Evolutionary conservation across 2,113 vertebrate genomes (phyloP).

Genomic region (Chaetops frenatus): DNA sequence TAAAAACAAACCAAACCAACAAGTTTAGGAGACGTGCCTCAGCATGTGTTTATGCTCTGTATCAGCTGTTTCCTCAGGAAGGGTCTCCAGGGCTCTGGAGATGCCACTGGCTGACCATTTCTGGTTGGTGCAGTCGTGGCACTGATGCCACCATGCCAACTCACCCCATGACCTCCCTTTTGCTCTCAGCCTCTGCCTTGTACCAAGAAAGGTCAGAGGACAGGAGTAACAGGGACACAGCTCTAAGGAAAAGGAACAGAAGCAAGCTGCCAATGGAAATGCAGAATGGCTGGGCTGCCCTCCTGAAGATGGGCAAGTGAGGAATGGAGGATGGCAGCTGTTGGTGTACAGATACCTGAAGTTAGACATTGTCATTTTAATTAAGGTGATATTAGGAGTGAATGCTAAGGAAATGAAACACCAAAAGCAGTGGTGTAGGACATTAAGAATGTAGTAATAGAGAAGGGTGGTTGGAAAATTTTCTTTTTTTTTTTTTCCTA

Average conservation of each 20-base stretch:
- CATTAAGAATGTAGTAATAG: not conserved
- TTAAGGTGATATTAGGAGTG: not conserved
- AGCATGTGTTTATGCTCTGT: not conserved
- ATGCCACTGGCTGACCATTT: not conserved
- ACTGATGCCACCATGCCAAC: not conserved
- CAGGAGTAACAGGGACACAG: accelerated
- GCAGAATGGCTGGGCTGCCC: not conserved
- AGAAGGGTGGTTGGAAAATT: not conserved
- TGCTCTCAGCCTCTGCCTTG: not conserved
- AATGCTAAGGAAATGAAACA: not conserved
- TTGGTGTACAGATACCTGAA: not conserved
- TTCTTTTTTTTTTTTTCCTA: not conserved
- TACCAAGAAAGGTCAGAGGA: not conserved
- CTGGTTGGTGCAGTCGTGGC: not conserved
- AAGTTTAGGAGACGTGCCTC: not conserved
- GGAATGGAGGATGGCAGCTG: not conserved
- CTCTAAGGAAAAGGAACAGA: not conserved
- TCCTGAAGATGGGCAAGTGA: not conserved
- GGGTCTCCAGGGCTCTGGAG: not conserved
- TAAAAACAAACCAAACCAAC: not conserved
- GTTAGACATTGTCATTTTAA: not conserved
- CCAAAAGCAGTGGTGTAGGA: not conserved
- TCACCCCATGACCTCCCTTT: not conserved
- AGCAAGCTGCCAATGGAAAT: not conserved
- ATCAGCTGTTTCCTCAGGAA: not conserved